Percentiles rank a stretch among this genome's conserved stretches.
These are phyloP conservation scores for Phaedon cochleariae DNA, from an alignment of 2,888 invertebrate species.

Conservation along the genomic window DNA sequence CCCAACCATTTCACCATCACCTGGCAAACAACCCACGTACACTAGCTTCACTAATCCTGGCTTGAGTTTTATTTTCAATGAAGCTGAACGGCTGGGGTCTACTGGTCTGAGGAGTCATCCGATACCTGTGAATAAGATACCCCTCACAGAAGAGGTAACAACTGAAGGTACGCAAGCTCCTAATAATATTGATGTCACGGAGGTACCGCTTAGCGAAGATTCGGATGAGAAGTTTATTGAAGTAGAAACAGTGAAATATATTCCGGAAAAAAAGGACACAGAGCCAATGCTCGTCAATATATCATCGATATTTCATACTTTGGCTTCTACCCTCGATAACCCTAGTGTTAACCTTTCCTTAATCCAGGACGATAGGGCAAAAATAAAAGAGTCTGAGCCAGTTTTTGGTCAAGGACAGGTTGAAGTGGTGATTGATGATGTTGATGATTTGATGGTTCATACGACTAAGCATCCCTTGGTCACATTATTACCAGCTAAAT, in stretches of 20 bases:
- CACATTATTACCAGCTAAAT: slow-evolving; percentile 80
- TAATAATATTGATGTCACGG: slow-evolving; percentile 10
- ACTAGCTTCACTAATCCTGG: slow-evolving; percentile 76
- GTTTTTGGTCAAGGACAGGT: slow-evolving; percentile 56
- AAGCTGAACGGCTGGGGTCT: slow-evolving; percentile 71
- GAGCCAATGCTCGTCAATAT: slow-evolving; percentile 67
- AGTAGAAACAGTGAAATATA: slow-evolving; percentile 51
- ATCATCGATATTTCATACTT: slow-evolving; percentile 71
- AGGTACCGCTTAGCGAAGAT: slow-evolving; percentile 30
- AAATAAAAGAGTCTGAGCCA: slow-evolving; percentile 33
- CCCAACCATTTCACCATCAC: slow-evolving; percentile 57
- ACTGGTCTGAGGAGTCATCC: slow-evolving; percentile 73
- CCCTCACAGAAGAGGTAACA: slow-evolving; percentile 55
- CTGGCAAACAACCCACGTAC: slow-evolving; percentile 66
- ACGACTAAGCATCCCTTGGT: slow-evolving; percentile 63
- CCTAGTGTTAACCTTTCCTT: slow-evolving; percentile 38
- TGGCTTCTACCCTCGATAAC: slow-evolving; percentile 66
- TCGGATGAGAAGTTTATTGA: slow-evolving; percentile 48
- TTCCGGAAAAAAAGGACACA: slow-evolving; percentile 41
- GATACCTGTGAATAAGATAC: slow-evolving; percentile 73
- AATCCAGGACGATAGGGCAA: slow-evolving; percentile 1
- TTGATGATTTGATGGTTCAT: slow-evolving; percentile 54
- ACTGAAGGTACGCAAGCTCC: slow-evolving; percentile 16
- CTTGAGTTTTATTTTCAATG: slow-evolving; percentile 68
- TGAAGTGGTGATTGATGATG: slow-evolving; percentile 58